Conservation (phyloP, 1,140 invertebrate species). For the Drosophila nigromelanica region DNA sequence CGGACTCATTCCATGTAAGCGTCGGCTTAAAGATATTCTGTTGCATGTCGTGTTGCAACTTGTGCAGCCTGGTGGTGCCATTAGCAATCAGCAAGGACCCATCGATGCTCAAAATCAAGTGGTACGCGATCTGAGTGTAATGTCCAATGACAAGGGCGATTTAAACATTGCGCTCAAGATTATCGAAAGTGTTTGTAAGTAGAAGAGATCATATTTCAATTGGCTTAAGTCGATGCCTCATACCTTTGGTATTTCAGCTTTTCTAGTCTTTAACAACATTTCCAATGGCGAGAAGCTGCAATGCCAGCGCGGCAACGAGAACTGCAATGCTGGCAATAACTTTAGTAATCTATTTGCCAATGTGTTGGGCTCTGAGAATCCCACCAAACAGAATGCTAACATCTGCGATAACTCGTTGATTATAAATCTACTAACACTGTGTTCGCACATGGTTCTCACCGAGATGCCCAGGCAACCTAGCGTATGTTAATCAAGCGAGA, state of each 20-base stretch:
- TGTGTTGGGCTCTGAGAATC: slow-evolving; percentile 86
- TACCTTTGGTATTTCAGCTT: slow-evolving; percentile 67
- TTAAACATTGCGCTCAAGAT: slow-evolving; percentile 90
- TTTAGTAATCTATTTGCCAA: slow-evolving; percentile 89
- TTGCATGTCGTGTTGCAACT: slow-evolving; percentile 89
- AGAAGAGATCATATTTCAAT: slow-evolving; percentile 9
- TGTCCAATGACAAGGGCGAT: slow-evolving; percentile 89
- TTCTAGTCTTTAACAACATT: slow-evolving; percentile 86
- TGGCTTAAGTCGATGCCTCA: neutral
- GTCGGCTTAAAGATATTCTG: slow-evolving; percentile 88
- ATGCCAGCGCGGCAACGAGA: slow-evolving; percentile 85
- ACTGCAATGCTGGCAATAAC: slow-evolving; percentile 79
- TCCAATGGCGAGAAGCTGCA: slow-evolving; percentile 86
- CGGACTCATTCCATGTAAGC: slow-evolving; percentile 85
- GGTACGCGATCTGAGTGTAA: slow-evolving; percentile 87
- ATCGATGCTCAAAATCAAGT: slow-evolving; percentile 92
- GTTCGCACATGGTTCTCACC: slow-evolving; percentile 88
- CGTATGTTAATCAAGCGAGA: slow-evolving; percentile 34
- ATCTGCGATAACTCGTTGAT: slow-evolving; percentile 88
- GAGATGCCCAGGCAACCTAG: slow-evolving; percentile 85
- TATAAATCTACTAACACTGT: slow-evolving; percentile 88
- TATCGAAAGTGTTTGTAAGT: slow-evolving; percentile 88
- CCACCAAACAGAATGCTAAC: slow-evolving; percentile 84
- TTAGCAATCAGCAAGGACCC: slow-evolving; percentile 89
- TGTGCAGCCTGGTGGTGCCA: slow-evolving; percentile 88